phyloP scores from a whole-genome alignment of 2,888 invertebrate species.

The Lasioglossum malachurum region DNA sequence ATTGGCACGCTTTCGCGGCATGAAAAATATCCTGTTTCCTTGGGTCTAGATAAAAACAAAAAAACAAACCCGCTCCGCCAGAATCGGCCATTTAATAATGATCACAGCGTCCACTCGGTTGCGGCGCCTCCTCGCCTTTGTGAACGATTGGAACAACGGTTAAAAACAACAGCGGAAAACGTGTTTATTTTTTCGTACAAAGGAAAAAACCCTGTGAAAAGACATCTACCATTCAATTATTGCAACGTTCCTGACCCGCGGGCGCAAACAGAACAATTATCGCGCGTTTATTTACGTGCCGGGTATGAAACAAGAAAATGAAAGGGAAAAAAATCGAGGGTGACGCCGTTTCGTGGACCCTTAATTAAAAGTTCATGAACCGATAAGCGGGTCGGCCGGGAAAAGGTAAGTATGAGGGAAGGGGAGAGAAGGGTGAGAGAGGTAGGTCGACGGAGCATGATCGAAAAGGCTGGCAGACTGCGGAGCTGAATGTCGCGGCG shows the following conservation, averaged over 20 bases:
- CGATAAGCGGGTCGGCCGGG: not conserved
- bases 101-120: not conserved
- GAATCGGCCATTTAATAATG: slow-evolving; percentile 1
- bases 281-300: not conserved
- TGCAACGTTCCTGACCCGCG: not conserved
- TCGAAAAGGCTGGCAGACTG: slow-evolving; percentile 46
- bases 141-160: not conserved
- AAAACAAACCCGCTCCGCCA: not conserved
- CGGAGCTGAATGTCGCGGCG: slow-evolving; percentile 45
- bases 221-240: slow-evolving; percentile 33
- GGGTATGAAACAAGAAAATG: not conserved
- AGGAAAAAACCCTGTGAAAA: not conserved
- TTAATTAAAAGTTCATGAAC: slow-evolving; percentile 25
- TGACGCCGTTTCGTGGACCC: not conserved
- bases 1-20: not conserved
- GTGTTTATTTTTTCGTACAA: not conserved
- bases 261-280: not conserved
- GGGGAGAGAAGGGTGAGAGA: not conserved
- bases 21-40: not conserved
- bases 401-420: slow-evolving; percentile 14
- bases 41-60: not conserved
- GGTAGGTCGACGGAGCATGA: slow-evolving; percentile 30
- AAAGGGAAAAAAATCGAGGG: not conserved
- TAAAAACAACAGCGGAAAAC: not conserved
- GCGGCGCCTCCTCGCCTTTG: not conserved